Evolutionary conservation across 1,140 invertebrate genomes (phyloP), one percentile per base, ranked within the genome.

Genomic region (Drosophila bocki): DNA sequence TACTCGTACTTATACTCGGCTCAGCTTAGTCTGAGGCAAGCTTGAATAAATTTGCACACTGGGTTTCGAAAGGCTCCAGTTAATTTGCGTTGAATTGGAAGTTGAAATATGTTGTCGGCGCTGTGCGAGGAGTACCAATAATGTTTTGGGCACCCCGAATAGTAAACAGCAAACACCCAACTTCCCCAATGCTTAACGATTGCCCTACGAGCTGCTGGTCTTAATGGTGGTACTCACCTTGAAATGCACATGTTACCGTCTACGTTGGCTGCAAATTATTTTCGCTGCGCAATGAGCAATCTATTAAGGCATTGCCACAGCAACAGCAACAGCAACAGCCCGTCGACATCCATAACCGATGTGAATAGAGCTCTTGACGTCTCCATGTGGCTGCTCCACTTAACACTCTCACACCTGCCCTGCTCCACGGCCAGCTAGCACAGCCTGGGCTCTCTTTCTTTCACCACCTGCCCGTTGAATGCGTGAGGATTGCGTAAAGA

Each of bases 391-490:
- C 41, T 88, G 85, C 80, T 88, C 85, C 62, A 88, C 77, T 87
- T 88, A 84, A 88, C 80, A 80, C 68, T 75, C 59, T 82, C 58
- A 86, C 67, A 86, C 70, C 63, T 83, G 65, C 48, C 45, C 41
- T 35, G 58, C 32, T 35, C 37, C 51, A 37, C 61, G 39, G 62
- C 65, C 48, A 70, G 48, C 53, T 54, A 63, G 48, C 45, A 78
- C 19, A 26, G 53, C 53, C n/a, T n/a, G 39, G 39, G 33, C 58
- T 84, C 59, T 54, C 68, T 75, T 67, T 72, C 80, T 76, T 76
- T 68, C 60, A 74, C 60, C 45, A 39, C 51, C 33, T 32, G 26
- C 17, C 69, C 54, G 61, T 45, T 78, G 42, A 68, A 62, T 65
- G 67, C 54, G 44, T 79, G 67, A 51, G 56, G 45, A 69, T 87